Conservation (phyloP, 1,140 invertebrate genomes). For the Bradynema listronoti region DNA sequence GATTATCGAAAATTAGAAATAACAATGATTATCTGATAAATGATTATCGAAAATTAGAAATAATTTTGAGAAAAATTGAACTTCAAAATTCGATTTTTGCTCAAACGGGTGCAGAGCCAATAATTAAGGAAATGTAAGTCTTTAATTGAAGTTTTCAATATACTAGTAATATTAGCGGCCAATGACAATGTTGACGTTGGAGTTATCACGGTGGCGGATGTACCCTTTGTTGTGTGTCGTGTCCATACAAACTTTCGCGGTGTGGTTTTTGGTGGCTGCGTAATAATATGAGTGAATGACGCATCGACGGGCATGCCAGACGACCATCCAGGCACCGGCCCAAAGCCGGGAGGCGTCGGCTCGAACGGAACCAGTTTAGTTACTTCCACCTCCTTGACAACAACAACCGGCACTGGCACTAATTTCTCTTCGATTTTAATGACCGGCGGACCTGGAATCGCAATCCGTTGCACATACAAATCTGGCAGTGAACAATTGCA, state of each 20-base stretch:
- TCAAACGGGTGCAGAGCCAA: too few species aligned
- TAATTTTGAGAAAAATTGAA: too few species aligned
- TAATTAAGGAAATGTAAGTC: too few species aligned
- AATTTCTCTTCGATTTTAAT: slow-evolving; percentile 55
- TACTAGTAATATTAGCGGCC: background rate
- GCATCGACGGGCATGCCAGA: slow-evolving; percentile 54
- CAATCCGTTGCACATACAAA: slow-evolving; percentile 52
- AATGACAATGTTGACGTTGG: slow-evolving; percentile 10
- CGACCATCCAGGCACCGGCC: slow-evolving; percentile 48
- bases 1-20: too few species aligned
- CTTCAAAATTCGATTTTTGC: too few species aligned
- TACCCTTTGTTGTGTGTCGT: slow-evolving; percentile 12
- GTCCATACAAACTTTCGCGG: slow-evolving; percentile 14
- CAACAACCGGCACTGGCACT: slow-evolving; percentile 55
- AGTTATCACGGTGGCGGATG: background rate
- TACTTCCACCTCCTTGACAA: slow-evolving; percentile 57
- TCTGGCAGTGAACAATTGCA: slow-evolving; percentile 56
- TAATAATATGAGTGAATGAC: slow-evolving; percentile 41
- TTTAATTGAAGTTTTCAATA: too few species aligned
- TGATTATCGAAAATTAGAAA: too few species aligned
- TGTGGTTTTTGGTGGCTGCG: slow-evolving; percentile 23
- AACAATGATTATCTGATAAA: too few species aligned
- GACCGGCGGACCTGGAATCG: slow-evolving; percentile 51
- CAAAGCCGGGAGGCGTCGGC: slow-evolving; percentile 56
- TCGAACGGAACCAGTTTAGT: slow-evolving; percentile 56